These are phyloP conservation scores for Berghia stephanieae DNA, from an alignment of 1,140 invertebrate genomes.

Conservation along the genomic window DNA sequence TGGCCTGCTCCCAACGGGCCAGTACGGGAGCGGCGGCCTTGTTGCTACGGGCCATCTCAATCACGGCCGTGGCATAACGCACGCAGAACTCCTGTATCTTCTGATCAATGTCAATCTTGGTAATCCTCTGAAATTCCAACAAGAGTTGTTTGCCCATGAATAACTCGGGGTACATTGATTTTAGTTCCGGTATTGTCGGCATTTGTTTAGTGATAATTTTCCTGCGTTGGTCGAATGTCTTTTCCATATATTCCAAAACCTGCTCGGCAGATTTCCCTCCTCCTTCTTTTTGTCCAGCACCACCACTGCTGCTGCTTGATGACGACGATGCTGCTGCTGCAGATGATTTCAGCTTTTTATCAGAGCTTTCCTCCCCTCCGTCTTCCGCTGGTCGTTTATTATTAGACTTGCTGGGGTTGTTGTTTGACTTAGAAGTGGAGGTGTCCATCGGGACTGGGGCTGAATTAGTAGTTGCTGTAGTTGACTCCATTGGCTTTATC, in stretches of 20 bases:
- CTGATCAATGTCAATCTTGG: conserved; percentile 59
- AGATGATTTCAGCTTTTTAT: conserved; percentile 13
- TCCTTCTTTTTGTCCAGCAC: conserved; percentile 29
- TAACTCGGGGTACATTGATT: conserved; percentile 55
- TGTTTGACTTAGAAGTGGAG: not conserved
- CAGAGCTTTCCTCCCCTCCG: conserved; percentile 21
- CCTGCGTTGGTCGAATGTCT: conserved; percentile 57
- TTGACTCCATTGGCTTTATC: not conserved
- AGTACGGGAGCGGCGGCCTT: conserved; percentile 50
- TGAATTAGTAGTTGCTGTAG: not conserved
- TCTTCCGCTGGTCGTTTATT: not conserved
- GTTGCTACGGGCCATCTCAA: conserved; percentile 48
- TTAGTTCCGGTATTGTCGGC: conserved; percentile 53
- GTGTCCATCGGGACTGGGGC: not conserved
- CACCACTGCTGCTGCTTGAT: no score
- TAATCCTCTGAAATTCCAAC: conserved; percentile 58
- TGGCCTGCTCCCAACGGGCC: conserved; percentile 51
- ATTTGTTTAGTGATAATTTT: conserved; percentile 59
- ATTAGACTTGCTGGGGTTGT: not conserved
- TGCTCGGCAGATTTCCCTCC: conserved; percentile 50
- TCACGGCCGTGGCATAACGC: conserved; percentile 52
- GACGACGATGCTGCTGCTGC: not conserved
- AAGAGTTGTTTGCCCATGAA: conserved; percentile 57
- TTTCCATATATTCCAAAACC: conserved; percentile 55
- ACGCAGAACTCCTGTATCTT: conserved; percentile 62